These are phyloP conservation scores for Megalopta genalis DNA, from an alignment of 1,140 invertebrate species.

Conservation along the genomic window DNA sequence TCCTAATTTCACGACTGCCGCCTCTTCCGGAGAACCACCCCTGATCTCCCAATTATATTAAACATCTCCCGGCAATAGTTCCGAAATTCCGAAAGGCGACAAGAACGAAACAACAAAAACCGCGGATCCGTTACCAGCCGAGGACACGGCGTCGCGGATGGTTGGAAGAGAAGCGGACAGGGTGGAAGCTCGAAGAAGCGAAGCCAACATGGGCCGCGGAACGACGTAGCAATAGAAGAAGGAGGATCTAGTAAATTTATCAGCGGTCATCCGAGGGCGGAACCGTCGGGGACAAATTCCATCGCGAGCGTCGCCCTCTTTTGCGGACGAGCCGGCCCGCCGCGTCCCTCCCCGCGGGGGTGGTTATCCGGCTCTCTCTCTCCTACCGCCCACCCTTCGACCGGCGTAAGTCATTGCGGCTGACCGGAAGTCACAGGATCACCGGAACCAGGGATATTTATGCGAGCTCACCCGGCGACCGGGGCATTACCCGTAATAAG, in stretches of 20 bases:
- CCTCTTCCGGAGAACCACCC: too few relatives aligned
- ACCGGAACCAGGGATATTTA: conserved; percentile 80
- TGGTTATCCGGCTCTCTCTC: conserved; percentile 7
- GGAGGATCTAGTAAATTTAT: conserved; percentile 73
- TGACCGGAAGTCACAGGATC: conserved; percentile 77
- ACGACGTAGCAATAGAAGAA: conserved; percentile 37
- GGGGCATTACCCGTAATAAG: conserved; percentile 81
- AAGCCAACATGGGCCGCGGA: too few relatives aligned
- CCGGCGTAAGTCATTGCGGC: conserved; percentile 74
- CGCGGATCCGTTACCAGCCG: too few relatives aligned
- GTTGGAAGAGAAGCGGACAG: too few relatives aligned
- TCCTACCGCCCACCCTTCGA: conserved; percentile 42
- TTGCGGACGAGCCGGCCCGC: conserved; percentile 54
- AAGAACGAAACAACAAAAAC: too few relatives aligned
- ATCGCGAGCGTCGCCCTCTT: conserved; percentile 71
- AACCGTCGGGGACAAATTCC: conserved; percentile 73
- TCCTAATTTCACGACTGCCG: too few relatives aligned
- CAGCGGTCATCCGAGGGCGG: conserved; percentile 73
- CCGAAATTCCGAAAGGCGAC: too few relatives aligned
- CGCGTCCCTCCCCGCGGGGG: neutral
- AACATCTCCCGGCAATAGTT: too few relatives aligned
- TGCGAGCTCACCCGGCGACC: conserved; percentile 77
- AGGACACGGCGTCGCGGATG: too few relatives aligned
- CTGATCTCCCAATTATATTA: too few relatives aligned
- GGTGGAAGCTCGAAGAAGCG: too few relatives aligned